Evolutionary conservation across 1,140 invertebrate species (phyloP), one percentile per base, ranked within the genome.

Genomic region (Scaptomyza graminum): DNA sequence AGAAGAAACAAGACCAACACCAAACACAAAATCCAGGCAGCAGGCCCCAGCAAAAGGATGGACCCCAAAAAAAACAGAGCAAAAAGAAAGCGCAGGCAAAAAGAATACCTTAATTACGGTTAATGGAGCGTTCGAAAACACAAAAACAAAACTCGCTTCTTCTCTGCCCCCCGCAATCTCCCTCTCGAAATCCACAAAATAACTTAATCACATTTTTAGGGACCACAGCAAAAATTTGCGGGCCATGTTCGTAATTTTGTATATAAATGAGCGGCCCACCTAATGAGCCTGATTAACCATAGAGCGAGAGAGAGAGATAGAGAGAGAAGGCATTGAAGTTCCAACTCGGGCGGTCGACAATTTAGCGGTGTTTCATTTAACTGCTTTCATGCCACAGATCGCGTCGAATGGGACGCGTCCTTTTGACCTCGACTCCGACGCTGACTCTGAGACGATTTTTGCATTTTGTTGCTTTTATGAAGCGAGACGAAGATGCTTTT

Each of bases 221-320:
- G 87, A 90, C 87, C 79, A 79, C 79, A 2, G 8, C 6, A 90
- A 84, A 87, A 76, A 90, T 87, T 82, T 90, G 79, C 79, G 74
- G 73, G 70, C 76, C 82, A 90, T 87, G 83, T 90, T 84, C 76
- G 82, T 81, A 88, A 84, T 84, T 84, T 88, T 80, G 79, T 81
- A 79, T 84, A 84, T 83, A 90, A 90, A 88, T 90, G 88, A 90
- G 78, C 79, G 89, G 89, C 77, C 89, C 89, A 90, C 89, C 89
- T 90, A 90, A 90, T 90, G 89, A 90, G 89, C 83, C 89, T 90
- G 89, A 90, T 90, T 90, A 90, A 90, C 75, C 82, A 76, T 69
- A 79, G 75, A 73, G 37, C 50, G 54, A 47, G 15, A 13, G 37
- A 28, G 0, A 37, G 12, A 28, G 11, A 3, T 11, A 39, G 39